Percentiles rank a stretch among this genome's conserved stretches.
Conservation (phyloP, 2,797 vertebrate genomes). For the Mus spretus region DNA sequence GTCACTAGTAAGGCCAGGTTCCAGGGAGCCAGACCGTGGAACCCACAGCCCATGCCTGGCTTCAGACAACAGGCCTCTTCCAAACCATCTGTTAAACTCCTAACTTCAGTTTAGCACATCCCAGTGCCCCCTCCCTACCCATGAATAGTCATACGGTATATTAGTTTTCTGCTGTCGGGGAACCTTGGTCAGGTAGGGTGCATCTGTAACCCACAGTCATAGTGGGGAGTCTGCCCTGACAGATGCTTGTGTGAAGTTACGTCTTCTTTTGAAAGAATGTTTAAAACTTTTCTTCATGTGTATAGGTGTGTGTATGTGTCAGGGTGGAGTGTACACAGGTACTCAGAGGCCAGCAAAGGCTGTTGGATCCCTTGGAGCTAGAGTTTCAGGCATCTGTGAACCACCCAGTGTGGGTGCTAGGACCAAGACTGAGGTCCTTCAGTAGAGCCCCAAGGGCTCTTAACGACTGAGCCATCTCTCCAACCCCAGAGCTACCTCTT, state of each 20-base stretch:
- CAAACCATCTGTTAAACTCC: accelerated
- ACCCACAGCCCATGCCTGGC: background rate
- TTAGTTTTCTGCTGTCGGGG: background rate
- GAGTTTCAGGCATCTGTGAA: background rate
- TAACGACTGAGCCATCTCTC: background rate
- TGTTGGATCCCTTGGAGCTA: background rate
- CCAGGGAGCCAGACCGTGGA: accelerated
- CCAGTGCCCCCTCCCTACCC: accelerated
- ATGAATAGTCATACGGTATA: too few relatives aligned
- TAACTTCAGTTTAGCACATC: background rate
- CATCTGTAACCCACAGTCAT: background rate
- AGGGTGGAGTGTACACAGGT: background rate
- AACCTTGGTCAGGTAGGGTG: background rate
- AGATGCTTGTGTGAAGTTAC: background rate
- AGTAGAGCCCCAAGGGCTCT: background rate
- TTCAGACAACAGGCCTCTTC: background rate
- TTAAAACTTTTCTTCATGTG: background rate
- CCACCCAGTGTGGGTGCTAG: background rate
- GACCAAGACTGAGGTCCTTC: background rate
- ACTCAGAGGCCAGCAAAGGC: background rate
- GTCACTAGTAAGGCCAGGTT: too few relatives aligned
- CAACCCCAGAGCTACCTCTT: background rate
- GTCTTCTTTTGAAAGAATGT: background rate
- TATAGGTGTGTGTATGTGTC: background rate
- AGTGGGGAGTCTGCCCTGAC: background rate